A percentile compares a stretch with the other conserved stretches of the same genome.
These are phyloP conservation scores for Balearica regulorum DNA, from an alignment of 2,797 vertebrate species.

Conservation along the genomic window DNA sequence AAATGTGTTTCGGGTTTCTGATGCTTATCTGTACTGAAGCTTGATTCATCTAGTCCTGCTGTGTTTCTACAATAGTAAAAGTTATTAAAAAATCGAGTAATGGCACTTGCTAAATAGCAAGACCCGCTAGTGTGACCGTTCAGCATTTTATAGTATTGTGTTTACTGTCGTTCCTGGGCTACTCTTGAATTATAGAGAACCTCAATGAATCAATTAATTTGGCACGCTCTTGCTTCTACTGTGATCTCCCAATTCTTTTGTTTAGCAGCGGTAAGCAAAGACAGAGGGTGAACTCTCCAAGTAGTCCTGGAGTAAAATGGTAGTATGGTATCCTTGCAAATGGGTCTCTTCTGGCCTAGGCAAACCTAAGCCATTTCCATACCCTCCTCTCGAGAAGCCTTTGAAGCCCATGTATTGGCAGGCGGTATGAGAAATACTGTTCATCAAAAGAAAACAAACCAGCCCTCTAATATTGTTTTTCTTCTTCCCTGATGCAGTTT, in stretches of 20 bases:
- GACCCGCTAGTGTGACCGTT: not conserved
- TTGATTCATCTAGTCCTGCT: not conserved
- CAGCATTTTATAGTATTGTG: not conserved
- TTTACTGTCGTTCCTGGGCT: not conserved
- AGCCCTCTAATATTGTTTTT: not conserved
- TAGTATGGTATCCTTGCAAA: not conserved
- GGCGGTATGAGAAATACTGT: not conserved
- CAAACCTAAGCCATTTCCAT: not conserved
- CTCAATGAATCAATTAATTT: not conserved
- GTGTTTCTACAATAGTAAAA: not conserved
- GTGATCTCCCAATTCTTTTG: not conserved
- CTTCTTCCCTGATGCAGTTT: not conserved
- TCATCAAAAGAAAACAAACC: not conserved
- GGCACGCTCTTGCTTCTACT: not conserved
- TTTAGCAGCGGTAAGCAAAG: not conserved
- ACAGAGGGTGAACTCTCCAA: not conserved
- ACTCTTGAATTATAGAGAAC: not conserved
- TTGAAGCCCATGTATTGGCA: not conserved
- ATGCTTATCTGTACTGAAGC: not conserved
- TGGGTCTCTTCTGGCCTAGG: not conserved
- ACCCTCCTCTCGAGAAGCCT: not conserved
- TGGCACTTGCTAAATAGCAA: not conserved
- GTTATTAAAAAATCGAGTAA: not conserved
- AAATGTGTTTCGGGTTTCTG: not conserved
- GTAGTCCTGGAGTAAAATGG: not conserved